A percentile compares a stretch with the other conserved stretches of the same genome.
Evolutionary conservation across 2,888 invertebrate species (phyloP).

Genomic region (Leucophenga maculata): DNA sequence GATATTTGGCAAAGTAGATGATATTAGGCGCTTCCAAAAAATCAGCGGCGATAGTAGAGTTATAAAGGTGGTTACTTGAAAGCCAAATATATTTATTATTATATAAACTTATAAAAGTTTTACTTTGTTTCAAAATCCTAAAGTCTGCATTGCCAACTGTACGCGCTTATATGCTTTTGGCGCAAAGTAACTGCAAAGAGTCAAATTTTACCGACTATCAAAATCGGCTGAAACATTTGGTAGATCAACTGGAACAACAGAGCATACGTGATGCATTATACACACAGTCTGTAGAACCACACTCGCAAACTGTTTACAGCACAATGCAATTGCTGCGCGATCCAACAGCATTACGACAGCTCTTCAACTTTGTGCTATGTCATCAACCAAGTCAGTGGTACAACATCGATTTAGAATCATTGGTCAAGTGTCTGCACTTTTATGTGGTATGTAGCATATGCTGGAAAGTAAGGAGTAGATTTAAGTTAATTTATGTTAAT

Average conservation of each 20-base stretch:
- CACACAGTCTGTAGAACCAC: conserved; percentile 29
- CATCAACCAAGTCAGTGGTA: conserved; percentile 46
- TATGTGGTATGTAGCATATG: conserved; percentile 51
- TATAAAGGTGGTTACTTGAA: conserved; percentile 44
- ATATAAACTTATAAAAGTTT: no score
- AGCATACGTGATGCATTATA: conserved; percentile 21
- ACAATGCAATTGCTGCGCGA: conserved; percentile 51
- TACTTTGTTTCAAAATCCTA: not conserved
- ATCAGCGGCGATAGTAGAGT: conserved; percentile 42
- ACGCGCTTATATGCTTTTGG: conserved; percentile 46
- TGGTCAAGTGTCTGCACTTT: conserved; percentile 48
- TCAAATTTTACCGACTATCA: conserved; percentile 36
- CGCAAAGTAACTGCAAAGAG: conserved; percentile 44
- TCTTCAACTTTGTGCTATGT: conserved; percentile 49
- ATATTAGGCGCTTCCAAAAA: conserved; percentile 49
- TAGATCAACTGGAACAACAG: conserved; percentile 36
- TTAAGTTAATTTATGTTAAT: no score
- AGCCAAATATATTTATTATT: not conserved
- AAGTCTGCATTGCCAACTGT: conserved; percentile 47
- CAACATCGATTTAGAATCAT: conserved; percentile 44
- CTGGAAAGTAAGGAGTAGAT: no score
- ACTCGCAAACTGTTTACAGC: conserved; percentile 48
- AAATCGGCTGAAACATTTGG: conserved; percentile 36
- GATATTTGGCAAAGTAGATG: conserved; percentile 51
- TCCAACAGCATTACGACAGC: conserved; percentile 40